Evolutionary conservation across 2,888 invertebrate species (phyloP).

Genomic region (Zaprionus bogoriensis): DNA sequence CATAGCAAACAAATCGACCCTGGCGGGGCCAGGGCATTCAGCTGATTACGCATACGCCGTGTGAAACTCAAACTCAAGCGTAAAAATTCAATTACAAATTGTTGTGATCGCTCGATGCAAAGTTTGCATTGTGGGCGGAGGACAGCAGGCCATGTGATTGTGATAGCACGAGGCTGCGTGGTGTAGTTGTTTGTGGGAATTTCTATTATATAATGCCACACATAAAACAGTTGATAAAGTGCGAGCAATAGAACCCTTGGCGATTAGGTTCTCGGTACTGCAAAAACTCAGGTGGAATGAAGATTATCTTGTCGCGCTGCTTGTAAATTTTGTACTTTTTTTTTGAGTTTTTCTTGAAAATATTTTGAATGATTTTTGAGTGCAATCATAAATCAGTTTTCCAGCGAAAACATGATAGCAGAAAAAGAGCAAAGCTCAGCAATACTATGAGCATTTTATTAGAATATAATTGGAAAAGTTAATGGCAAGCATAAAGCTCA

Average conservation of each 20-base stretch:
- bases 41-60: constrained; percentile 60
- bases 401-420: neutral
- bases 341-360: neutral
- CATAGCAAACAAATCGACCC: constrained; percentile 57
- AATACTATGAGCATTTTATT: neutral
- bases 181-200: neutral
- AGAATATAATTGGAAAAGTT: too few species aligned
- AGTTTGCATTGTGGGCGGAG: constrained; percentile 12
- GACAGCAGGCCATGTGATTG: constrained; percentile 38
- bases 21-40: too few species aligned
- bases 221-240: neutral
- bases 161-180: constrained; percentile 29
- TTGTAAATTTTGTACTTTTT: neutral
- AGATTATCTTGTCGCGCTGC: neutral
- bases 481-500: neutral
- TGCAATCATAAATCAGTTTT: neutral
- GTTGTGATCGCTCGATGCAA: constrained; percentile 37
- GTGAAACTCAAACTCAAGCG: constrained; percentile 23
- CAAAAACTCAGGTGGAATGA: neutral
- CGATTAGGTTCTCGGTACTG: neutral
- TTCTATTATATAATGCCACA: neutral
- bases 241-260: neutral
- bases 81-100: constrained; percentile 13
- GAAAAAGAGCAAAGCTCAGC: neutral
- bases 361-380: neutral